A percentile compares a stretch with the other conserved stretches of the same genome.
Evolutionary conservation across 1,140 invertebrate genomes (phyloP).

Genomic region (Ectropis grisescens): DNA sequence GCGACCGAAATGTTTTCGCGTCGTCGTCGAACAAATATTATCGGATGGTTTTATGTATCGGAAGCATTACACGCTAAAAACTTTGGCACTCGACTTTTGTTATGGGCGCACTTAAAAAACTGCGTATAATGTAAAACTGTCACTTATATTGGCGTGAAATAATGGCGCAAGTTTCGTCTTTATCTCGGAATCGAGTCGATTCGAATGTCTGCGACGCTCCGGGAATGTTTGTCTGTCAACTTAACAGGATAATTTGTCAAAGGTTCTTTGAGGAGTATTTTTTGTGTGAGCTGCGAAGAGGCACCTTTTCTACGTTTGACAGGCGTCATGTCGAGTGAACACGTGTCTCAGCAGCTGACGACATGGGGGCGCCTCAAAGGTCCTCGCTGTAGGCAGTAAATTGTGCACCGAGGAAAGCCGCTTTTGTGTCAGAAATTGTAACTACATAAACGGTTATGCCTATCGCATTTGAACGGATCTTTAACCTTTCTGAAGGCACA

Average conservation of each 20-base stretch:
- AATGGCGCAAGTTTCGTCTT: neutral
- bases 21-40: constrained; percentile 54
- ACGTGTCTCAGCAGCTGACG: constrained; percentile 14
- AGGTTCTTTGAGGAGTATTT: constrained; percentile 33
- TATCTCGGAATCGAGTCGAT: neutral
- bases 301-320: constrained; percentile 35
- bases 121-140: constrained; percentile 8
- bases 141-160: constrained; percentile 1
- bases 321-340: constrained; percentile 33
- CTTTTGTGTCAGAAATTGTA: too few relatives aligned
- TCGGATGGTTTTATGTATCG: constrained; percentile 64
- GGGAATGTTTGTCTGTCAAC: constrained; percentile 31
- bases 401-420: too few relatives aligned
- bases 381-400: too few relatives aligned
- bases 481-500: too few relatives aligned
- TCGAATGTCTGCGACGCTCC: too few relatives aligned
- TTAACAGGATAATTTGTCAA: constrained; percentile 52
- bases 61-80: constrained; percentile 65
- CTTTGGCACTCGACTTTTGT: constrained; percentile 41
- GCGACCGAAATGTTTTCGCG: constrained; percentile 45
- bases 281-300: constrained; percentile 19
- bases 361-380: constrained; percentile 10
- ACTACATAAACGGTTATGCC: too few relatives aligned
- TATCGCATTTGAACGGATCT: too few relatives aligned
- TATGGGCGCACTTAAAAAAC: constrained; percentile 39